Conservation (phyloP, 2,888 invertebrate species). For the Metalampra italica region DNA sequence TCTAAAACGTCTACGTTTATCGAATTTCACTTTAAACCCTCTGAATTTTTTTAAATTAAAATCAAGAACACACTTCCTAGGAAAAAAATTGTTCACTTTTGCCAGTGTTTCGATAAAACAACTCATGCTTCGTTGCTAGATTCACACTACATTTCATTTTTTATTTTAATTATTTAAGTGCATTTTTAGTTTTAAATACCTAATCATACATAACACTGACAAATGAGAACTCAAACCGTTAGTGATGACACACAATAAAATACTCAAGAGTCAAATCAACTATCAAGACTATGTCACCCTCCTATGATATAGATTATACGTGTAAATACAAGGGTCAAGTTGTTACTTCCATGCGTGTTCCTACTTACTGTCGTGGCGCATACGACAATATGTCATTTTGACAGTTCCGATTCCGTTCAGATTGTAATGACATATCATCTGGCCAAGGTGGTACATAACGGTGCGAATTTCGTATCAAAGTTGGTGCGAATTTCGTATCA, state of each 20-base stretch:
- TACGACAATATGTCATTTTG: too few species aligned
- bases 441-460: too few species aligned
- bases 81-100: neutral
- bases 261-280: neutral
- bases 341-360: neutral
- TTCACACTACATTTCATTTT: too few species aligned
- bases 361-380: neutral
- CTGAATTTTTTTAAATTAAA: neutral
- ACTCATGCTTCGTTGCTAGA: too few species aligned
- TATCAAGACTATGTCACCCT: conserved; percentile 1
- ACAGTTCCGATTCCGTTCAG: too few species aligned
- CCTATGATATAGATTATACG: neutral
- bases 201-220: neutral
- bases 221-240: neutral
- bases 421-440: too few species aligned
- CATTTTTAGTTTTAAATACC: too few species aligned
- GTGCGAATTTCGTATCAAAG: too few species aligned
- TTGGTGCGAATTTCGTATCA: too few species aligned
- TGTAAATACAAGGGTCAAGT: neutral
- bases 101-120: neutral
- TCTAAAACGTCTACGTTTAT: too few species aligned
- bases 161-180: too few species aligned
- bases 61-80: conserved; percentile 1
- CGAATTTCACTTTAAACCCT: too few species aligned
- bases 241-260: neutral